Percentiles rank a stretch among this genome's conserved stretches.
Conservation (phyloP, 2,888 invertebrate species). For the Tetramorium bicarinatum region DNA sequence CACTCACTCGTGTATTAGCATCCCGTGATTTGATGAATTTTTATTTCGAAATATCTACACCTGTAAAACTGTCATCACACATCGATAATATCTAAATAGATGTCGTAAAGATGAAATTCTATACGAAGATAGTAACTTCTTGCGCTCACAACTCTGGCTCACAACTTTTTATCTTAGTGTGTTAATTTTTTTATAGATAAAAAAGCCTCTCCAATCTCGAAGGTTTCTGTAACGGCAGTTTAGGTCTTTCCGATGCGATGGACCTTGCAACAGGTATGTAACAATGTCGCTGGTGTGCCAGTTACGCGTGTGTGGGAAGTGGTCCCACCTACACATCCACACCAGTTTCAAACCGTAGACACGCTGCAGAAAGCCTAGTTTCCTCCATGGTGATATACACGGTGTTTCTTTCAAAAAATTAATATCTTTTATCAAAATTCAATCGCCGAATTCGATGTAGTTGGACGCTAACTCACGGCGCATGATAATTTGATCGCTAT, state of each 20-base stretch:
- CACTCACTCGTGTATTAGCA: slow-evolving; percentile 23
- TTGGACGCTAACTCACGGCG: neutral
- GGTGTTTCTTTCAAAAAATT: slow-evolving; percentile 16
- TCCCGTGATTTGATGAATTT: neutral
- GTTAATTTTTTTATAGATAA: neutral
- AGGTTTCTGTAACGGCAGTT: slow-evolving; percentile 20
- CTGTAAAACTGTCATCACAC: slow-evolving; percentile 31
- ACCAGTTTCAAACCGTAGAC: slow-evolving; percentile 44
- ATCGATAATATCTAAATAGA: neutral
- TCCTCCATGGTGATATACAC: slow-evolving; percentile 5
- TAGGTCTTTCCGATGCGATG: slow-evolving; percentile 24
- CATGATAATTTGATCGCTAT: neutral
- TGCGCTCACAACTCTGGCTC: neutral
- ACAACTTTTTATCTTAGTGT: neutral
- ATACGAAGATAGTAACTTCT: no score
- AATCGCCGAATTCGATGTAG: neutral
- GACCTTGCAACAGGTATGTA: slow-evolving; percentile 67
- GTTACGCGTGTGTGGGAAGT: slow-evolving; percentile 75
- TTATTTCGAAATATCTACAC: neutral
- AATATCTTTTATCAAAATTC: neutral
- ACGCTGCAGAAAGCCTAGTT: slow-evolving; percentile 37
- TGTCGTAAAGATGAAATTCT: neutral
- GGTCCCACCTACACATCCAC: slow-evolving; percentile 74
- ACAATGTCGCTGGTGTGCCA: slow-evolving; percentile 63
- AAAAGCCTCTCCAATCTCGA: slow-evolving; percentile 18